Conservation (phyloP, 53 echinoderm and acorn worm genomes). For the Henricia sp. region DNA sequence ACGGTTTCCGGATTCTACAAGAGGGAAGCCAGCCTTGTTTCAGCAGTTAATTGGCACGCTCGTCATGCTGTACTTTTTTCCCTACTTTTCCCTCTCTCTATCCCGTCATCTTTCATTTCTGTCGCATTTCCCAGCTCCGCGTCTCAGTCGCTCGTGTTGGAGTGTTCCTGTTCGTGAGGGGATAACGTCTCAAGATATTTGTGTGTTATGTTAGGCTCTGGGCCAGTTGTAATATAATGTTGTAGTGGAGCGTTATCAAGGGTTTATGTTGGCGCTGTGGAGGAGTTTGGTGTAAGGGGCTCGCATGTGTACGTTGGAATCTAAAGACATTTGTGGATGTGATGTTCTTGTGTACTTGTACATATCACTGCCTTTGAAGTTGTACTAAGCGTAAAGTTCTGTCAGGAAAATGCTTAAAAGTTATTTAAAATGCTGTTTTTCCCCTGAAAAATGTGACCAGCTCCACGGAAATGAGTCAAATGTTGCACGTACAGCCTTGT, state of each 20-base stretch:
- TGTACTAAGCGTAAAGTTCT: too few species aligned
- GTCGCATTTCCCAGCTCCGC: background rate
- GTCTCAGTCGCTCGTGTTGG: background rate
- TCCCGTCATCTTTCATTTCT: conserved; percentile 23
- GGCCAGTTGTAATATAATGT: conserved; percentile 54
- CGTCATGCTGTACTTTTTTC: background rate
- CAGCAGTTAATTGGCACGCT: conserved; percentile 17
- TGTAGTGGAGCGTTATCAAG: conserved; percentile 18
- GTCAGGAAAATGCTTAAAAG: too few species aligned
- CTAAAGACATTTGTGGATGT: too few species aligned
- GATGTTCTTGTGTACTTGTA: too few species aligned
- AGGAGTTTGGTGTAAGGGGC: too few species aligned
- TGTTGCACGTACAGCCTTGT: too few species aligned
- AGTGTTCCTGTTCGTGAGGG: conserved; percentile 50
- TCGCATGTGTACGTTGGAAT: too few species aligned
- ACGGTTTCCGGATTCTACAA: conserved; percentile 35
- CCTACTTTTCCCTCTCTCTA: background rate
- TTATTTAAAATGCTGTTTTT: too few species aligned
- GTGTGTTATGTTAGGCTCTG: conserved; percentile 58
- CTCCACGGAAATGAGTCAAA: too few species aligned
- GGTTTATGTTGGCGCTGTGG: conserved; percentile 10
- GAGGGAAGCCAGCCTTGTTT: conserved; percentile 26
- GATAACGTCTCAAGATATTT: conserved; percentile 57
- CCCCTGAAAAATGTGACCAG: too few species aligned
- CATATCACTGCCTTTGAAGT: too few species aligned